Evolutionary conservation across 2,888 invertebrate species (phyloP), one percentile per base, ranked within the genome.

Genomic region (Oscheius myriophilus): DNA sequence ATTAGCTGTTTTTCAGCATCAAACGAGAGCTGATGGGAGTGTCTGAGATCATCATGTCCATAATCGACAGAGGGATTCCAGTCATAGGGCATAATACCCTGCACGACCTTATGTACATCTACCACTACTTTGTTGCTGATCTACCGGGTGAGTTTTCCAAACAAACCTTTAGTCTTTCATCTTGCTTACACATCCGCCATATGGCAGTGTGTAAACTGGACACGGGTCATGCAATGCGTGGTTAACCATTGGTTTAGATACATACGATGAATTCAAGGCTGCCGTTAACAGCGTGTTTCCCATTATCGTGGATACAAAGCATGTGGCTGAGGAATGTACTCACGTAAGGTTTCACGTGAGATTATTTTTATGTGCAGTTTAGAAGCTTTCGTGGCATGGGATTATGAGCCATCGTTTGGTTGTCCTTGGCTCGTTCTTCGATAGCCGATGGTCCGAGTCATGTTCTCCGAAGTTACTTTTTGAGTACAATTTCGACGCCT

Each of bases 1-100:
- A n/a, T 21, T 23, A 16, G 7, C n/a, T 61, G 14, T 9, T 12
- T 4, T 63, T 53, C 9, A 63, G 63, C 42, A 63, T 63, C 18
- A 23, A 33, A 2, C 25, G 63, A 11, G 63, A 63, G 41, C 53
- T 63, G 42, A 63, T 63, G 63, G 63, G 63, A 18, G 63, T 42
- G 12, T 63, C 63, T 39, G 63, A 63, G 41, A 51, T 63, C 11
- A 42, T 63, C 16, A 63, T 63, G 63, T 49, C 63, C 18, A 53
- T 63, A 4, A 63, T 63, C 41, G 63, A 52, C 14, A 54, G 23
- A 25, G 42, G 51, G 45, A 52, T 63, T 1, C 63, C 63, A 1
- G 18, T 63, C 25, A 66, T 74, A 14, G 70, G 69, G 1, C 74
- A 74, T 65, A 72, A 74, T 53, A 69, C 70, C 14, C 64, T 72